Evolutionary conservation across 2,888 invertebrate genomes (phyloP).

Genomic region (Muschampia plurimacula): DNA sequence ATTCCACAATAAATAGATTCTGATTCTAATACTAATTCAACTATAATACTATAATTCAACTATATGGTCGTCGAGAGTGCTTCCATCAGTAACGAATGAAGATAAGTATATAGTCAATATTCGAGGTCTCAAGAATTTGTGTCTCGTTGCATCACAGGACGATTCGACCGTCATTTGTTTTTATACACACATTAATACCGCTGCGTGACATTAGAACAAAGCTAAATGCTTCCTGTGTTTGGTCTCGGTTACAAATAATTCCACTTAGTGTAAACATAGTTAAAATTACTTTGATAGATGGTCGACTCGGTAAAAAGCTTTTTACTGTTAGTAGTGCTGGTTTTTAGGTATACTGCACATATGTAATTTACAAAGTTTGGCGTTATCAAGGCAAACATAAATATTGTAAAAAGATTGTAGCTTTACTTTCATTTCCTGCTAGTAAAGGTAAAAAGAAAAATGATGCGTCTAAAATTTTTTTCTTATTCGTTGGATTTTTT

Average conservation of each 20-base stretch:
- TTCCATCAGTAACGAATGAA: slow-evolving; percentile 14
- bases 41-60: too few relatives aligned
- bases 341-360: too few relatives aligned
- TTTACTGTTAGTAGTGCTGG: neutral
- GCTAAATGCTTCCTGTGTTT: slow-evolving; percentile 68
- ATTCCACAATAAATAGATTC: too few relatives aligned
- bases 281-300: neutral
- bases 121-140: slow-evolving; percentile 31
- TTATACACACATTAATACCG: slow-evolving; percentile 51
- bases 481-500: too few relatives aligned
- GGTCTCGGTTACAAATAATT: slow-evolving; percentile 64
- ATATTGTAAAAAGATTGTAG: too few relatives aligned
- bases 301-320: neutral
- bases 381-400: too few relatives aligned
- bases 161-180: slow-evolving; percentile 53
- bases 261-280: slow-evolving; percentile 56
- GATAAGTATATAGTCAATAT: slow-evolving; percentile 1
- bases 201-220: slow-evolving; percentile 65
- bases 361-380: too few relatives aligned
- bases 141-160: slow-evolving; percentile 41
- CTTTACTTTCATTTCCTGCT: too few relatives aligned
- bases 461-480: too few relatives aligned
- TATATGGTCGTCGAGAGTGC: neutral
- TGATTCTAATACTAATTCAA: too few relatives aligned
- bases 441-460: too few relatives aligned